A percentile compares a stretch with the other conserved stretches of the same genome.
phyloP scores from a whole-genome alignment of 2,113 vertebrate species.

The Emydura subglobosa region DNA sequence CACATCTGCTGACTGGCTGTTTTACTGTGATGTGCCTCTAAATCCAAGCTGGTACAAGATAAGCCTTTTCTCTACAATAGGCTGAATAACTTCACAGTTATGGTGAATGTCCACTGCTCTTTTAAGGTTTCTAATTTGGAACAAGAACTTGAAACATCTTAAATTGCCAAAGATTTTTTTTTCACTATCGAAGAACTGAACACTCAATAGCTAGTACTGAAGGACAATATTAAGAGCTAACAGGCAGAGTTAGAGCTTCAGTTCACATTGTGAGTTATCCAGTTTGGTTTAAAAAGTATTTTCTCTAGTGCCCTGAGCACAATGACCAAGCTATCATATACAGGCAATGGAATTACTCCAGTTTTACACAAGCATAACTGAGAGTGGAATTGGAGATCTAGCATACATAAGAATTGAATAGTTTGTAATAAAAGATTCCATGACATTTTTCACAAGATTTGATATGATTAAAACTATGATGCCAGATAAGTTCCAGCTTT shows the following conservation, averaged over 20 bases:
- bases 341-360: neutral
- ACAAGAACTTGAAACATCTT: neutral
- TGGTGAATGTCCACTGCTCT: neutral
- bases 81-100: neutral
- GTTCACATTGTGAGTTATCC: neutral
- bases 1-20: neutral
- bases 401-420: neutral
- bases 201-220: neutral
- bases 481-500: neutral
- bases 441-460: neutral
- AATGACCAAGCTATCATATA: neutral
- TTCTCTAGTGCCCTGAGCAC: neutral
- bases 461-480: neutral
- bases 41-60: neutral
- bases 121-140: neutral
- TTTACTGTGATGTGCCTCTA: slow-evolving; percentile 1
- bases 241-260: neutral
- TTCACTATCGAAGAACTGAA: neutral
- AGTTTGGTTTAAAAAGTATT: neutral
- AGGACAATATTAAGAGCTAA: neutral
- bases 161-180: neutral
- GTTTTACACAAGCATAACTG: neutral
- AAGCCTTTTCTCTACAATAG: neutral
- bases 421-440: neutral
- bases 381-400: neutral